These are phyloP conservation scores for Ischnus inquisitorius DNA, from an alignment of 2,888 invertebrate genomes.

Conservation along the genomic window DNA sequence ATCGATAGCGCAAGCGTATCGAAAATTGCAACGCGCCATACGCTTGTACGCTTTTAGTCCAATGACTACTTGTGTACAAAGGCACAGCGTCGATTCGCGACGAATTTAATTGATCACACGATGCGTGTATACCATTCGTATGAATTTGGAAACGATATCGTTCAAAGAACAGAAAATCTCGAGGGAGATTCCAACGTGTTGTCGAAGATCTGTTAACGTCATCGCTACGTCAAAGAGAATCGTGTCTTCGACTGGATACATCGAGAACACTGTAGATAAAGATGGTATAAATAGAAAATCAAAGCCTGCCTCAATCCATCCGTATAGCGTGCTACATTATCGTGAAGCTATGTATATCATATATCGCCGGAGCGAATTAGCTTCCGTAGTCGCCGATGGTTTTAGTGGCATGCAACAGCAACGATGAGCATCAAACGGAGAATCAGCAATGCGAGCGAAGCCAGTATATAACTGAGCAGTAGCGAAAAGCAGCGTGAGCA, in stretches of 20 bases:
- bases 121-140: no score
- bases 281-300: no score
- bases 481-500: conserved; percentile 14
- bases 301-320: no score
- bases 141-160: no score
- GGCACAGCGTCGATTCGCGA: no score
- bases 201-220: background rate
- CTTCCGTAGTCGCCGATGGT: background rate
- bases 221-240: conserved; percentile 5
- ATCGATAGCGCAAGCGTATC: no score
- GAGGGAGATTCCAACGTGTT: background rate
- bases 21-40: no score
- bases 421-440: conserved; percentile 3
- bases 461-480: background rate
- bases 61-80: no score
- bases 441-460: conserved; percentile 15
- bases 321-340: no score
- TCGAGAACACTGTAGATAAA: no score
- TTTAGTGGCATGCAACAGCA: background rate
- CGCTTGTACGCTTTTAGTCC: no score
- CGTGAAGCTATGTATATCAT: background rate
- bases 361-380: conserved; percentile 5
- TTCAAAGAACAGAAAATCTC: background rate
- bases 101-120: no score
- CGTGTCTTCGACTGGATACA: background rate